A percentile compares a stretch with the other conserved stretches of the same genome.
Evolutionary conservation across 2,113 vertebrate genomes (phyloP).

Genomic region (Romanogobio albipinnatus): DNA sequence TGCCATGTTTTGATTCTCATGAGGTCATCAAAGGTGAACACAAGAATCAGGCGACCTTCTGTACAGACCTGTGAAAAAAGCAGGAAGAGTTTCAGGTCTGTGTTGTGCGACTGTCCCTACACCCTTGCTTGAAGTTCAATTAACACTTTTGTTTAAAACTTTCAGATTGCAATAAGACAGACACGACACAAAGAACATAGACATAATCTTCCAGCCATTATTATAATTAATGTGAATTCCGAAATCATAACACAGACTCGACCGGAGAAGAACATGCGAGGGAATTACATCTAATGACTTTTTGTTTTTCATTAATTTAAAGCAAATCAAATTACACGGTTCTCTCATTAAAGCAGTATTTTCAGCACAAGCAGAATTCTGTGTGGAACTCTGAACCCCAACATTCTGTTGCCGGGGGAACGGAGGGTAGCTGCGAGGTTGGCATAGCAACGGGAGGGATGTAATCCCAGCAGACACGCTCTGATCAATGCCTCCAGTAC

Average conservation of each 20-base stretch:
- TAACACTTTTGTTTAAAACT: not conserved
- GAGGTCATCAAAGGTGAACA: slow-evolving; percentile 99
- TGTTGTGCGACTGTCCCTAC: not conserved
- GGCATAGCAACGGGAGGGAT: slow-evolving; percentile 56
- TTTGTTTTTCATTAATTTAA: slow-evolving; percentile 14
- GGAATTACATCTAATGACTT: slow-evolving; percentile 3
- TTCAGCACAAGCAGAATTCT: slow-evolving; percentile 49
- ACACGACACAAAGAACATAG: not conserved
- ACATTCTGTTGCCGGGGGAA: slow-evolving; percentile 61
- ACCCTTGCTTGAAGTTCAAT: not conserved
- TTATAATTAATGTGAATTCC: not conserved
- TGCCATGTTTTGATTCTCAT: slow-evolving; percentile 99
- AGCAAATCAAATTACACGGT: slow-evolving; percentile 30
- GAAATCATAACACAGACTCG: not conserved
- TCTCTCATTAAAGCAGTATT: slow-evolving; percentile 56
- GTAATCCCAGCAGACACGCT: slow-evolving; percentile 61
- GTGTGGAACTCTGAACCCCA: slow-evolving; percentile 62
- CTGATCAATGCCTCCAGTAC: slow-evolving; percentile 58
- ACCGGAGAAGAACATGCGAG: not conserved
- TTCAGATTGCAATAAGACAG: not conserved
- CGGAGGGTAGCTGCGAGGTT: slow-evolving; percentile 53
- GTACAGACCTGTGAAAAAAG: slow-evolving; percentile 85
- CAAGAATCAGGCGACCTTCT: slow-evolving; percentile 95
- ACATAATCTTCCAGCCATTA: not conserved
- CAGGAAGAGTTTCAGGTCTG: not conserved